Evolutionary conservation across 2,888 invertebrate species (phyloP), one percentile per base, ranked within the genome.

Genomic region (Synergus gifuensis): DNA sequence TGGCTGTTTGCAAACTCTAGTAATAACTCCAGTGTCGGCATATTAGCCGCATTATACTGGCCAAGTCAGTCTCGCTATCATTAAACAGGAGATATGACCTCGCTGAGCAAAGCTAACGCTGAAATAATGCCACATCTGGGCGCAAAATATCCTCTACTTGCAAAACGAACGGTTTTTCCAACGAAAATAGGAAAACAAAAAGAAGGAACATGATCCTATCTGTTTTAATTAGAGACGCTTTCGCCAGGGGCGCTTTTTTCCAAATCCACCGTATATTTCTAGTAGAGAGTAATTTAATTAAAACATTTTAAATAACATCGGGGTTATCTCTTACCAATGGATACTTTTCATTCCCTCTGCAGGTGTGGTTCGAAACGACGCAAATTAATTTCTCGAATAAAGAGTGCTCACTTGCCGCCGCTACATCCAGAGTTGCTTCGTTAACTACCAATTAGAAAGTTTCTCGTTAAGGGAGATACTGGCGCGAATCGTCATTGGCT

Each of bases 1-100:
- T 80, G 82, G 81, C 83, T 87, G 85, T 86, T 87, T 85, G 87
- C 86, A 84, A 87, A 87, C 85, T 85, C 81, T 81, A 83, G 83
- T 87, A 86, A 88, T 89, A 88, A 86, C 84, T 85, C 82, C 82
- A 77, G 82, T 81, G 81, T 80, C 82, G 80, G 81, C 82, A 82
- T 82, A 86, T 85, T 83, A 84, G 81, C 83, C 83, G 76, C 79
- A 83, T 86, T 85, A 85, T 81, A 80, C 69, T 76, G 73, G 46
- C 46, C 3, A 12, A 46, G 46, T 14, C 11, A 46, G 28, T 62
- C 62, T 69, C 81, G 63, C n/a, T 73, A 87, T 86, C 87, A 83
- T 84, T 87, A 87, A 85, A 84, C 79, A 83, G 82, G 79, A 84
- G 84, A 85, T 82, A 86, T 82, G 83, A 83, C 83, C 76, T 78